phyloP scores from a whole-genome alignment of 2,797 vertebrate species.

The Thunnus albacares region DNA sequence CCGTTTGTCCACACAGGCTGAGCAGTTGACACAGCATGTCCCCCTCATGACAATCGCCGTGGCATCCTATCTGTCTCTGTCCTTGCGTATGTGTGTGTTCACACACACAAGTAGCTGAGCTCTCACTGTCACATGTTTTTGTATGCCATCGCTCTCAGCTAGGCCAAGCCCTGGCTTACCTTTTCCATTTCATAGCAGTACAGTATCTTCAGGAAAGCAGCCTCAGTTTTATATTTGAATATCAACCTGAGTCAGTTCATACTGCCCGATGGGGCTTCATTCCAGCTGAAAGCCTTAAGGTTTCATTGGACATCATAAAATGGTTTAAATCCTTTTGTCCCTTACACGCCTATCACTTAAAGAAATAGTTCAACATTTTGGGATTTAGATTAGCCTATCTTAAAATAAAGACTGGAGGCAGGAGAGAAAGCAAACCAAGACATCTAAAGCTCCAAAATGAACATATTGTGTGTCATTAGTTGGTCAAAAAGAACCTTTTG shows the following conservation, averaged over 20 bases:
- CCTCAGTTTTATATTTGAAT: slow-evolving; percentile 6
- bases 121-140: slow-evolving; percentile 58
- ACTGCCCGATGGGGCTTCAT: background rate
- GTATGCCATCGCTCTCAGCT: slow-evolving; percentile 32
- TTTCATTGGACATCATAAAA: slow-evolving; percentile 14
- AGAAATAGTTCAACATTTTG: slow-evolving; percentile 7
- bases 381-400: background rate
- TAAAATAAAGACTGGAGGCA: background rate
- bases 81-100: slow-evolving; percentile 35
- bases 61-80: slow-evolving; percentile 60
- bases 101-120: slow-evolving; percentile 25
- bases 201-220: slow-evolving; percentile 4
- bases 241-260: slow-evolving; percentile 1
- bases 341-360: background rate
- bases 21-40: slow-evolving; percentile 75
- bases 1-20: slow-evolving; percentile 62
- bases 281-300: slow-evolving; percentile 10
- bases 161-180: slow-evolving; percentile 20
- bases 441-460: background rate
- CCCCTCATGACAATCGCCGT: slow-evolving; percentile 68
- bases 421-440: background rate
- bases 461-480: background rate
- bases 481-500: background rate
- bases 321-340: slow-evolving; percentile 2
- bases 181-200: slow-evolving; percentile 26